phyloP scores from a whole-genome alignment of 1,140 invertebrate species.

The Zaprionus kolodkinae region DNA sequence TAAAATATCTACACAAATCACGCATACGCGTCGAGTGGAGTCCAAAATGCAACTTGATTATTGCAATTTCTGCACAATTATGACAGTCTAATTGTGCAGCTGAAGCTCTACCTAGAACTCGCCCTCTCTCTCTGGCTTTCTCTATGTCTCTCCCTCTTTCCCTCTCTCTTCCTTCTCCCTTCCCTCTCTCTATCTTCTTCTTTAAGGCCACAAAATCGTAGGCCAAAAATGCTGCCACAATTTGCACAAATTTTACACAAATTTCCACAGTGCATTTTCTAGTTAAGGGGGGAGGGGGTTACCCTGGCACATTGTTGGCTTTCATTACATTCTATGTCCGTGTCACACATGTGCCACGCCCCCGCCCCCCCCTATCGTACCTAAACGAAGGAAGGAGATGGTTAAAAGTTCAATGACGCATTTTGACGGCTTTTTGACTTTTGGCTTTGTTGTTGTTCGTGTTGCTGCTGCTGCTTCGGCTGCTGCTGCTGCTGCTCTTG shows the following conservation, averaged over 20 bases:
- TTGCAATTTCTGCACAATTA: neutral
- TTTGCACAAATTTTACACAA: neutral
- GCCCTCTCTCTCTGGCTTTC: neutral
- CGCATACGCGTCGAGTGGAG: neutral
- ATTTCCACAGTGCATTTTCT: too few species aligned
- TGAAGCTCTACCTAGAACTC: too few species aligned
- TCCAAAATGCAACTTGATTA: neutral
- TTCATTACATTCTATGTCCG: conserved; percentile 12
- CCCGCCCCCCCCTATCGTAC: neutral
- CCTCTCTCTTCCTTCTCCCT: neutral
- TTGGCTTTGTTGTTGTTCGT: conserved; percentile 43
- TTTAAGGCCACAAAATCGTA: neutral
- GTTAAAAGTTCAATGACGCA: conserved; percentile 54
- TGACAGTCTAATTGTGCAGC: too few species aligned
- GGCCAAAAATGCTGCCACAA: neutral
- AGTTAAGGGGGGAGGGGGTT: neutral
- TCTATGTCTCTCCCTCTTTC: neutral
- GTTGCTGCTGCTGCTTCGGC: conserved; percentile 26
- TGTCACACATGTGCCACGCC: conserved; percentile 18
- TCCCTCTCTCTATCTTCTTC: too few species aligned
- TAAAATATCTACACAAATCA: too few species aligned
- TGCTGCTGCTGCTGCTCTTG: conserved; percentile 39
- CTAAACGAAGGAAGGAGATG: conserved; percentile 8
- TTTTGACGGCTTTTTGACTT: conserved; percentile 77
- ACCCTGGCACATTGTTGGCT: conserved; percentile 6